These are phyloP conservation scores for Perccottus glenii DNA, from an alignment of 2,113 vertebrate genomes.

Conservation along the genomic window DNA sequence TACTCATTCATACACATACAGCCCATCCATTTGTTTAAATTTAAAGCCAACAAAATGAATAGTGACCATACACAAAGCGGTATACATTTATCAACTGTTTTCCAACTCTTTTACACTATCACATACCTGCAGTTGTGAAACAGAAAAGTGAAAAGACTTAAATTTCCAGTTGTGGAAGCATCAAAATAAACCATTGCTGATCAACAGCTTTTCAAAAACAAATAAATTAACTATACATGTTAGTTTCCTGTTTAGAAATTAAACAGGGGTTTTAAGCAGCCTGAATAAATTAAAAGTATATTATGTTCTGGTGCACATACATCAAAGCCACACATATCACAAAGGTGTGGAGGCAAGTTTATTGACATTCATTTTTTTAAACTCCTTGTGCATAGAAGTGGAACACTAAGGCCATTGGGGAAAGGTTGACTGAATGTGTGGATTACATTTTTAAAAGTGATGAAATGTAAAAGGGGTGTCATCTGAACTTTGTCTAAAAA, in stretches of 20 bases:
- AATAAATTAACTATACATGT: constrained; percentile 63
- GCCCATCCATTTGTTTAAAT: constrained; percentile 83
- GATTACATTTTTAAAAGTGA: not conserved
- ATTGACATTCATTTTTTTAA: constrained; percentile 63
- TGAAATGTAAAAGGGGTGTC: not conserved
- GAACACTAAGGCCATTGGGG: constrained; percentile 73
- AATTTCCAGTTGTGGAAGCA: constrained; percentile 41
- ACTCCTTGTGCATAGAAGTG: constrained; percentile 79
- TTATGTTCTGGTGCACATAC: constrained; percentile 65
- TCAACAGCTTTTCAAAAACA: constrained; percentile 73
- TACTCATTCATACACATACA: constrained; percentile 81
- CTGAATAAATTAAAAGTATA: constrained; percentile 71
- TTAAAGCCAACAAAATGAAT: constrained; percentile 77
- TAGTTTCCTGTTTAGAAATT: constrained; percentile 24
- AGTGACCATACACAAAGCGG: constrained; percentile 57
- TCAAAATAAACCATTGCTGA: constrained; percentile 65
- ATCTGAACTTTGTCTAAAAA: constrained; percentile 1
- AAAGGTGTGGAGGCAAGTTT: constrained; percentile 61
- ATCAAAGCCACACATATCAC: constrained; percentile 61
- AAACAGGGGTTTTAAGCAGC: constrained; percentile 52
- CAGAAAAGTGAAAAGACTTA: constrained; percentile 32
- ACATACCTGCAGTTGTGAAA: constrained; percentile 46
- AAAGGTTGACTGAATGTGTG: constrained; percentile 1
- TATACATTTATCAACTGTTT: constrained; percentile 51
- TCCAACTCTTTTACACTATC: constrained; percentile 46